Evolutionary conservation across 2,113 vertebrate genomes (phyloP).

Genomic region (Malurus elegans): DNA sequence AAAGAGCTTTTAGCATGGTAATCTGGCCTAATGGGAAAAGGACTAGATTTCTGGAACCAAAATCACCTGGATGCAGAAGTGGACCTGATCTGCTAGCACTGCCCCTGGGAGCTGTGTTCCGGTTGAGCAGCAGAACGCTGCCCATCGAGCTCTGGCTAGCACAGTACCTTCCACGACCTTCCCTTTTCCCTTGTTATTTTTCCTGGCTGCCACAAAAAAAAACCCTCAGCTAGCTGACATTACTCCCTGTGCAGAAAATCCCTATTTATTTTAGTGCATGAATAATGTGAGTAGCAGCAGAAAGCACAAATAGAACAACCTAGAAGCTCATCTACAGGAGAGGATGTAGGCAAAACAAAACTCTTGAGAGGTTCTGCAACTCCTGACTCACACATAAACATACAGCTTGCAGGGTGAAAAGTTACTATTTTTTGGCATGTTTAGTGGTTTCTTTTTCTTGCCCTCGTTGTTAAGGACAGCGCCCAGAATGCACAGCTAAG

Average conservation of each 20-base stretch:
- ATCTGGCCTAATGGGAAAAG: background rate
- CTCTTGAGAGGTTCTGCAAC: background rate
- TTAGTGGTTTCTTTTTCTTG: background rate
- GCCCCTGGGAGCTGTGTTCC: background rate
- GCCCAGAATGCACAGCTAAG: background rate
- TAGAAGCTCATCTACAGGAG: background rate
- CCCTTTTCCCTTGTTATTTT: background rate
- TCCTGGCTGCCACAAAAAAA: background rate
- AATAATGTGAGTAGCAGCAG: background rate
- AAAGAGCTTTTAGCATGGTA: background rate
- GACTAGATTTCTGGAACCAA: background rate
- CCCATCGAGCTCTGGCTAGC: fast-evolving
- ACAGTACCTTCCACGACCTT: background rate
- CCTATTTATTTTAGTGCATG: background rate
- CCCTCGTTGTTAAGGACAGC: background rate
- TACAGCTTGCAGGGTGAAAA: background rate
- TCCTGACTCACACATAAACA: background rate
- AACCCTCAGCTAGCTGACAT: background rate
- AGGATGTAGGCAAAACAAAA: background rate
- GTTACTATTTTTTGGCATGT: background rate
- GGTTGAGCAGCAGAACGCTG: fast-evolving
- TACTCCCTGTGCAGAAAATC: background rate
- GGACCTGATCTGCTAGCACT: background rate
- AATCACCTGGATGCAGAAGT: background rate
- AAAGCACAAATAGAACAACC: background rate